These are phyloP conservation scores for Orius insidiosus DNA, from an alignment of 1,140 invertebrate genomes.

Conservation along the genomic window DNA sequence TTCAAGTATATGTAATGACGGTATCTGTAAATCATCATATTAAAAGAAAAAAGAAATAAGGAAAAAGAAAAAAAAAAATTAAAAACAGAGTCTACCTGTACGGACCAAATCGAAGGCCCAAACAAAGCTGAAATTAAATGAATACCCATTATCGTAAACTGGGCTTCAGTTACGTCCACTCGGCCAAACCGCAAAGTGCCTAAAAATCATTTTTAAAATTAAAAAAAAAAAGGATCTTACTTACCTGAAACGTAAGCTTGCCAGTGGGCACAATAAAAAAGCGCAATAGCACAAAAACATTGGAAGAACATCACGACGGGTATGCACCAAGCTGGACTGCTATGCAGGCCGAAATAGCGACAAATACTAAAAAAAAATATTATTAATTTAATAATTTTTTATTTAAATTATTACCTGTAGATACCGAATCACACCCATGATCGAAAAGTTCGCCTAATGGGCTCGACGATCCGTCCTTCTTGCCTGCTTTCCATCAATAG, in stretches of 20 bases:
- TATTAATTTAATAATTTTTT: not conserved
- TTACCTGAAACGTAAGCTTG: conserved; percentile 92
- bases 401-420: conserved; percentile 41
- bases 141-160: conserved; percentile 80
- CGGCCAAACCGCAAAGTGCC: conserved; percentile 81
- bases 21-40: conserved; percentile 31
- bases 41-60: conserved; percentile 20
- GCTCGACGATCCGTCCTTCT: conserved; percentile 76
- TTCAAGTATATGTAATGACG: conserved; percentile 39
- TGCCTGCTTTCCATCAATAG: conserved; percentile 99
- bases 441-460: conserved; percentile 97
- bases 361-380: conserved; percentile 57
- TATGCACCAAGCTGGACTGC: conserved; percentile 79
- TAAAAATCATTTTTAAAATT: conserved; percentile 21
- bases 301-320: conserved; percentile 78
- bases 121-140: conserved; percentile 75
- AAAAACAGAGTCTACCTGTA: conserved; percentile 37
- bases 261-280: conserved; percentile 99
- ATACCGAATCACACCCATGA: conserved; percentile 97
- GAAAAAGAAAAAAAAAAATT: conserved; percentile 1
- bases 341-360: conserved; percentile 81
- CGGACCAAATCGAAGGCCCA: conserved; percentile 71
- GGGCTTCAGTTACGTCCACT: conserved; percentile 97
- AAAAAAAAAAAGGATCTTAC: not conserved
- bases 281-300: conserved; percentile 79